Base-by-base conservation (phyloP, 2,888 invertebrate genomes). In the Boloria euphrosyne region DNA sequence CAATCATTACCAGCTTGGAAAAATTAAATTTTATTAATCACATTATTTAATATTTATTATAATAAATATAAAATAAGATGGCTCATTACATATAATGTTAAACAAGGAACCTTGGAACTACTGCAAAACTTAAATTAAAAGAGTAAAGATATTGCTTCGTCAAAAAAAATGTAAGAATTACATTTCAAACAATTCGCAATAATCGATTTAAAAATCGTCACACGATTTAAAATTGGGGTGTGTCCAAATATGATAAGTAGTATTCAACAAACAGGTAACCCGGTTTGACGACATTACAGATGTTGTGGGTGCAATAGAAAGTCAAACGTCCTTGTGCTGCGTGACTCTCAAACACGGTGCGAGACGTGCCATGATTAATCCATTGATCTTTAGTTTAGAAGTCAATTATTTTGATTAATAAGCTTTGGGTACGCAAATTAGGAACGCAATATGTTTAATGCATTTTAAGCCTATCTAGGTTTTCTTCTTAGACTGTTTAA, bases 311-410 rank as follows among this genome's bases (percentile, higher is more conserved):
- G 80, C 75, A 72, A 72, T 71, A 89, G 90, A 90, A 90, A 90
- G 90, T 87, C 75, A 61, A 61, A 66, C 74, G 88, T 87, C 88
- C 89, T 89, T 88, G 86, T 80, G 80, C 49, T 58, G 62, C 63
- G 62, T 62, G 67, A 67, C 67, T 64, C 66, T 70, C 58, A 62
- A 63, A 64, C 49, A 38, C 59, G 51, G 68, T 68, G 68, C 52
- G 54, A 13, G 44, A 46, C 50, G 61, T 51, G 52, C 14, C 17
- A 50, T 62, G 66, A 49, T 61, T 69, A 50, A 62, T 64, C 60
- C 68, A 64, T 60, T 16, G 31, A 57, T 17, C 44, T 5, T 27
- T 31, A 47, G 59, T 59, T 58, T 5, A 47, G 17, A 1, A 47
- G 10, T 57, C 16, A 57, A 44, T 44, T 44, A 55, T 55, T 54